These are phyloP conservation scores for Leucosticte australis DNA, from an alignment of 2,113 vertebrate species.

Conservation along the genomic window DNA sequence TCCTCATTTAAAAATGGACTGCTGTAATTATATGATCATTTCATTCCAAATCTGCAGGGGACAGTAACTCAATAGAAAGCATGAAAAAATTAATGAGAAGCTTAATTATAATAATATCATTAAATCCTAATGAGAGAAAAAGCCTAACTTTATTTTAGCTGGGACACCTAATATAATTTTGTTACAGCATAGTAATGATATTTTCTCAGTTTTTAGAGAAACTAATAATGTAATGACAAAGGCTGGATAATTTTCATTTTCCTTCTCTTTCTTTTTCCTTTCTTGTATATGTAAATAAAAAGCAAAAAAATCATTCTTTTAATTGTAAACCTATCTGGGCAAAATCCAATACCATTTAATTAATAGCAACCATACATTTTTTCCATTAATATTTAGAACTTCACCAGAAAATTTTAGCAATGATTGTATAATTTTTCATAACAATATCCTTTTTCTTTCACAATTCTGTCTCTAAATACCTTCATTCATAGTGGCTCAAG, in stretches of 20 bases:
- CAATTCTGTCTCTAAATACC: neutral
- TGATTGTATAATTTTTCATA: neutral
- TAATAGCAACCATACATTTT: neutral
- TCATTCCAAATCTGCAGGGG: constrained; percentile 75
- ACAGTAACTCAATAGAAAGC: constrained; percentile 67
- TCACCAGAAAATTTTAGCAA: neutral
- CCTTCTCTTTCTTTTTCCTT: neutral
- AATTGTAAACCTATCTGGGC: neutral
- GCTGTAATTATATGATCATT: constrained; percentile 70
- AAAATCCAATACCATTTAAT: neutral
- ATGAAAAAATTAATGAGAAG: constrained; percentile 78
- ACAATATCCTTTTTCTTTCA: neutral
- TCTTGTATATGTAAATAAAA: neutral
- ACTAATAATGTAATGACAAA: neutral
- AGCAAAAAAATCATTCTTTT: neutral
- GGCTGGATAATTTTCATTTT: neutral
- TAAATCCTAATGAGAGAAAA: constrained; percentile 74
- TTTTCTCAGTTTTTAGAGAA: constrained; percentile 57
- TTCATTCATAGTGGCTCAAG: neutral
- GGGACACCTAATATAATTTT: constrained; percentile 48
- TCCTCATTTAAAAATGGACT: constrained; percentile 61
- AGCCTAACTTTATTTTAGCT: constrained; percentile 67
- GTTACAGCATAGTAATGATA: constrained; percentile 37
- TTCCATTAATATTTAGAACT: neutral
- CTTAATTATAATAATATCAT: constrained; percentile 80